Evolutionary conservation across 2,888 invertebrate genomes (phyloP).

Genomic region (Barypeithes pellucidus): DNA sequence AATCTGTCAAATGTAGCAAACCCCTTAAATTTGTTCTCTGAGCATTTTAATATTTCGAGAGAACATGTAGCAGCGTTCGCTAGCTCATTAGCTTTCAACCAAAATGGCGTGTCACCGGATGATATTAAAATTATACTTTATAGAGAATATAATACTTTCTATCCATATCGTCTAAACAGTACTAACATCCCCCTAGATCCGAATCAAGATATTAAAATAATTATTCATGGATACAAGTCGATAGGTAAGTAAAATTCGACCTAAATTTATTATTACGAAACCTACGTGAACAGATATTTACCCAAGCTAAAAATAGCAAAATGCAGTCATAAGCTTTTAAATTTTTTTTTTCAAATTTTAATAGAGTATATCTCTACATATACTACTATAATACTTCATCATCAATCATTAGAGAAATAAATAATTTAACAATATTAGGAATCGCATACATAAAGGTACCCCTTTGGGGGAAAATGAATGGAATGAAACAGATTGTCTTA

Average conservation of each 20-base stretch:
- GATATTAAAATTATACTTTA: constrained; percentile 15
- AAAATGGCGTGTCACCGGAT: not conserved
- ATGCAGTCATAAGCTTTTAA: no score
- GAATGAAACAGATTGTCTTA: no score
- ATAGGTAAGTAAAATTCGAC: constrained; percentile 19
- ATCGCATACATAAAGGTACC: no score
- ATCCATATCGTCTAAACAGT: not conserved
- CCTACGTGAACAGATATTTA: no score
- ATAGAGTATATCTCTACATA: no score
- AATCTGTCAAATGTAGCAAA: not conserved
- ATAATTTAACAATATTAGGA: no score
- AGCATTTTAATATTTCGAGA: not conserved
- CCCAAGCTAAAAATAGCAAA: no score
- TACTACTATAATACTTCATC: no score
- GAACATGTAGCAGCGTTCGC: not conserved
- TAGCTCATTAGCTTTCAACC: not conserved
- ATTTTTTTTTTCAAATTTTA: no score
- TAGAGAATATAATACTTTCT: not conserved
- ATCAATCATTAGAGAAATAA: no score
- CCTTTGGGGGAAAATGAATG: no score
- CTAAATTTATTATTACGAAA: no score
- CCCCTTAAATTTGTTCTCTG: not conserved
- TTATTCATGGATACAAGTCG: constrained; percentile 29
- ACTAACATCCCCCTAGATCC: not conserved
- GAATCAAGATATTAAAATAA: constrained; percentile 16